A percentile compares a stretch with the other conserved stretches of the same genome.
phyloP scores from a whole-genome alignment of 2,888 invertebrate genomes.

The Habrosyne pyritoides region DNA sequence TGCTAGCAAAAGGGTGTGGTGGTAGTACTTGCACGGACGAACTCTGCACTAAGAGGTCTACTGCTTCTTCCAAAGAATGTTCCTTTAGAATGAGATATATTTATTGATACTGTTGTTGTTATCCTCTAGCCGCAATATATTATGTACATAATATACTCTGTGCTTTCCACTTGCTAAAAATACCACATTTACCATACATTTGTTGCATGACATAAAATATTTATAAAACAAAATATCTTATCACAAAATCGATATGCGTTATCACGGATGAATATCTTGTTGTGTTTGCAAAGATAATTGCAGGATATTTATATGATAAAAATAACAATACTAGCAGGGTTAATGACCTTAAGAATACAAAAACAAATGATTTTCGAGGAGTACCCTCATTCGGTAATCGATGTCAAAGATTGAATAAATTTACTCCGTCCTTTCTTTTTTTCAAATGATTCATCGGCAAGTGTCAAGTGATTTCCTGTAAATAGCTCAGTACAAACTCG shows the following conservation, averaged over 20 bases:
- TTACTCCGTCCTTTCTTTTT: too few species aligned
- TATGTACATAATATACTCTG: too few species aligned
- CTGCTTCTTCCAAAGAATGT: too few species aligned
- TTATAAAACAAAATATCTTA: neutral
- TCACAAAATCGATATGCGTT: neutral
- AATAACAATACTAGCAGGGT: neutral
- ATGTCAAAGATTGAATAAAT: neutral
- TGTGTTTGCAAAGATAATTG: neutral
- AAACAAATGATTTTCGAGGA: neutral
- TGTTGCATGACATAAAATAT: too few species aligned
- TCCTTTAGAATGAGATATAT: too few species aligned
- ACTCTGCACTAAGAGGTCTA: too few species aligned
- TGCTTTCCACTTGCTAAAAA: too few species aligned
- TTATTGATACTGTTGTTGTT: too few species aligned
- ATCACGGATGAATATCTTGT: neutral
- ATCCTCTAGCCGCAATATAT: too few species aligned
- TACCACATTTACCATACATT: neutral
- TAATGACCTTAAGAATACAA: neutral
- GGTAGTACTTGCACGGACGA: too few species aligned
- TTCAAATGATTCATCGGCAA: neutral
- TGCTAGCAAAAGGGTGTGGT: too few species aligned
- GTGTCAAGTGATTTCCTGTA: too few species aligned
- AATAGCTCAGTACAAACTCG: neutral
- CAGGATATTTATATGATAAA: neutral
- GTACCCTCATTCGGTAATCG: neutral